Conservation (phyloP, 2,113 vertebrate species). For the Paralichthys olivaceus region DNA sequence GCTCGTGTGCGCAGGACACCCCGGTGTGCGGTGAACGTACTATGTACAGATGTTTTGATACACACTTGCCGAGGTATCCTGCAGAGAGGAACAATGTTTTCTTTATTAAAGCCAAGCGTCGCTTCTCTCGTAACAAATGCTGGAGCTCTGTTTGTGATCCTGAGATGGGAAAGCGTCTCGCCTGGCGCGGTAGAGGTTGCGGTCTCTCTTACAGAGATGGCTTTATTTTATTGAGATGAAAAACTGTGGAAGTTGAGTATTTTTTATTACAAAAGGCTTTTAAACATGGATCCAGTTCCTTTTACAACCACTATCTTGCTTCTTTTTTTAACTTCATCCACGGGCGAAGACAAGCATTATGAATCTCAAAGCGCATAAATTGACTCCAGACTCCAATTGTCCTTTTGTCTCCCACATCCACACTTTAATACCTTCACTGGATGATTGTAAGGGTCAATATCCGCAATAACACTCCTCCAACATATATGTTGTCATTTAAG, state of each 20-base stretch:
- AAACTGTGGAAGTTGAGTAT: slow-evolving; percentile 26
- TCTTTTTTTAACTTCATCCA: slow-evolving; percentile 3
- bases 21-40: slow-evolving; percentile 43
- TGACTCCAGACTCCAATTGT: background rate
- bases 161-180: slow-evolving; percentile 12
- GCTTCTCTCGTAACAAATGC: slow-evolving; percentile 57
- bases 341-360: slow-evolving; percentile 1
- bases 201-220: slow-evolving; percentile 21
- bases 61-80: slow-evolving; percentile 60
- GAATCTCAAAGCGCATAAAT: background rate
- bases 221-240: slow-evolving; percentile 43
- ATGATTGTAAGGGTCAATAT: slow-evolving; percentile 12
- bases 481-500: background rate
- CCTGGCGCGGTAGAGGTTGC: slow-evolving; percentile 10
- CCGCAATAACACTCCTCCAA: slow-evolving; percentile 1
- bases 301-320: slow-evolving; percentile 15
- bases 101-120: slow-evolving; percentile 73
- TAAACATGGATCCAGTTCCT: slow-evolving; percentile 12
- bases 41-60: slow-evolving; percentile 68
- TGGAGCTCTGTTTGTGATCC: slow-evolving; percentile 35
- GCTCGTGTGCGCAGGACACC: slow-evolving; percentile 47
- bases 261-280: slow-evolving; percentile 32
- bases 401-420: background rate
- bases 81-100: slow-evolving; percentile 64
- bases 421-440: background rate